Base-by-base conservation (phyloP, 2,888 invertebrate species). In the Bibio marci region DNA sequence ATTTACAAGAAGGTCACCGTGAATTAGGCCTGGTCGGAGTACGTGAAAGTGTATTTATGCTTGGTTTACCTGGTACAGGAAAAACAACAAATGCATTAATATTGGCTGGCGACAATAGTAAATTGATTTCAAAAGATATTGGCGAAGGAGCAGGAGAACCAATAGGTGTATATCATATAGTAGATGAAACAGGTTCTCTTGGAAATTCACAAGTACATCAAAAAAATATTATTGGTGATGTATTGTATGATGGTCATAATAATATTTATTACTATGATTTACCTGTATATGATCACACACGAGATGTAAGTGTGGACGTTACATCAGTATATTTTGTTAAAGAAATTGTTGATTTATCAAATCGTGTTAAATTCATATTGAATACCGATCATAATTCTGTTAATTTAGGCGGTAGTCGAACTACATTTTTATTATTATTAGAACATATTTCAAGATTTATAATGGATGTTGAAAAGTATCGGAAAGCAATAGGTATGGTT, bases 291-390 rank as follows among this genome's bases (percentile, higher is more conserved):
- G 40, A 39, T 27, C 42, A 45, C 17, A 41, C 44, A 14, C 35
- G 52, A 37, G 41, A 37, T 8, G 50, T 47, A 6, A 46, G 47
- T 19, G 47, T 53, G 22, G 49, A 48, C 32, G 50, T 50, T 30
- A 50, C 50, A 2, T 35, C 49, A 3, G 51, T 50, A 37, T 54
- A 50, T 41, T 46, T 48, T 15, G 50, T 51, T 47, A 54, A 54
- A 41, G 49, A 49, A 31, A 52, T 53, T 15, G 48, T 45, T 4
- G 37, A 43, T 10, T 44, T 46, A 30, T 46, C 43, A 2, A 22
- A 45, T 4, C 43, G 47, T 18, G 50, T 55, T 47, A 47, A 49
- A 41, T n/a, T 55, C 10, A 39, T 45, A 5, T 52, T 52, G 33
- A 49, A 49, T n/a, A 45, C 43, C 2, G 42, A 45, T 31, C 41